Conservation (phyloP, 2,113 vertebrate genomes). For the Lucifuga dentata region DNA sequence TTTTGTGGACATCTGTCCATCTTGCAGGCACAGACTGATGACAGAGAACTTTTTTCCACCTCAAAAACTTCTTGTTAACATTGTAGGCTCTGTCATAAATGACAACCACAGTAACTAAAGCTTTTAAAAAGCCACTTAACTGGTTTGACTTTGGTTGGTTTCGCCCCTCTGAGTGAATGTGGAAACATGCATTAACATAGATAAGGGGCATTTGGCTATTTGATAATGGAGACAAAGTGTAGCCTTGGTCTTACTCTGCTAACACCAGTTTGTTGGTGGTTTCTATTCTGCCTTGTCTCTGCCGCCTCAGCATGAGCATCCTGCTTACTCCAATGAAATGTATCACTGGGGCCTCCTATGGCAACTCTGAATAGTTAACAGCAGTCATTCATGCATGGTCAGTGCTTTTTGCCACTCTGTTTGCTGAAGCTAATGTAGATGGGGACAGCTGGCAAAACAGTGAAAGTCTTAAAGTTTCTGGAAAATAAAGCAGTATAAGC, state of each 20-base stretch:
- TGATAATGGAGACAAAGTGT: slow-evolving; percentile 6
- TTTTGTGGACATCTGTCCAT: no score
- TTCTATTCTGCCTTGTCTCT: slow-evolving; percentile 65
- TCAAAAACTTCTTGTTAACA: neutral
- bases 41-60: neutral
- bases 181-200: neutral
- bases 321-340: slow-evolving; percentile 54
- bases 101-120: neutral
- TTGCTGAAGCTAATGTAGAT: neutral
- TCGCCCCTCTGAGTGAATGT: neutral
- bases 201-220: neutral
- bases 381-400: slow-evolving; percentile 24
- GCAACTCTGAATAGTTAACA: slow-evolving; percentile 26
- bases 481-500: no score
- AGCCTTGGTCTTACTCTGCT: slow-evolving; percentile 4
- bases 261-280: slow-evolving; percentile 31
- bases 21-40: no score
- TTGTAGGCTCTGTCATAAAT: no score
- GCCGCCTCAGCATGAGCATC: slow-evolving; percentile 70
- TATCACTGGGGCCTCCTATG: slow-evolving; percentile 10
- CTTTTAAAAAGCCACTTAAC: slow-evolving; percentile 2
- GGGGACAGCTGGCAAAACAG: no score
- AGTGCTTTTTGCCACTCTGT: slow-evolving; percentile 8
- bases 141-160: neutral
- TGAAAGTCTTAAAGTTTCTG: no score